Base-by-base conservation (phyloP, 2,888 invertebrate species). In the Hartigia nigra region DNA sequence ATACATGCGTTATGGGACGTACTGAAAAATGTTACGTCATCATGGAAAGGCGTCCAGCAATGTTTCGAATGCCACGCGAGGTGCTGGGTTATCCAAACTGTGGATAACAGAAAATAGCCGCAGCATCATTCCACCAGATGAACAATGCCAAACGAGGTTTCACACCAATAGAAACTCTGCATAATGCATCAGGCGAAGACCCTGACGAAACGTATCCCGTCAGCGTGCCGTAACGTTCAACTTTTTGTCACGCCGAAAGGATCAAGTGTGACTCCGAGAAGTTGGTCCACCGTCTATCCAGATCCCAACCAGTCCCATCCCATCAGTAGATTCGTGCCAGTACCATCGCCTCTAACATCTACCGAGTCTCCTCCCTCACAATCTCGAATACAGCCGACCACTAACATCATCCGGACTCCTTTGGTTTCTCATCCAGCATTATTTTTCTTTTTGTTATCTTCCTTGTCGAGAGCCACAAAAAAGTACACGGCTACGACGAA, bases 111-210 rank as follows among this genome's bases (percentile, higher is more conserved):
- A 55, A 55, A 55, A 23, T 55, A 23, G 9, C 55, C 14, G 55
- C 55, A 55, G 55, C 55, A 55, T 55, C 55, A 23, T 55, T 55
- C 55, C 23, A 55, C 0, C 55, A 3, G 23, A 55, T 55, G 55
- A 55, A 55, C 55, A 55, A 55, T 55, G 55, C 55, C 23, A 55
- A 55, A 55, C 34, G 14, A 31, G 75, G 34, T 32, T 31, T 32
- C 75, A 36, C 37, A 75, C 36, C 75, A 31, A 31, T 5, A 55
- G 55, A 55, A 36, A 75, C 76, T 72, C 72, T 78, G 76, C 78
- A 79, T 79, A 77, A 79, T 79, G 79, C 79, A 79, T 74, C 76
- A 77, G 69, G 74, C 77, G 79, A 79, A 14, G 34, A 72, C 76
- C 74, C 77, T 31, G 79, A 69, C 74, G 70, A 12, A 74, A 77